phyloP scores from a whole-genome alignment of 2,797 vertebrate species.

The Spondyliosoma cantharus region DNA sequence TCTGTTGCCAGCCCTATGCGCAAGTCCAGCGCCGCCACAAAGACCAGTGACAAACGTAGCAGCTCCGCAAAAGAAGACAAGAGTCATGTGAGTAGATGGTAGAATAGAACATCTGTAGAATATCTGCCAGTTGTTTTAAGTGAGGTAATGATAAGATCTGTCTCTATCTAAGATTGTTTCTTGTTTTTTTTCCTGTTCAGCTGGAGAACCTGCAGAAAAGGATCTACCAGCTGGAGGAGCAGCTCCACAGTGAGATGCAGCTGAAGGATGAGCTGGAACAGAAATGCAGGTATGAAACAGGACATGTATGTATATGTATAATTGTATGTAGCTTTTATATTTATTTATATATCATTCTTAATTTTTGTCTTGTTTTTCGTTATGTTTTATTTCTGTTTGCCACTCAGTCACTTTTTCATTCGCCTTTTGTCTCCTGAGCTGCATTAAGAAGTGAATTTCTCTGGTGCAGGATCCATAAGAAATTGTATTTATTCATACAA shows the following conservation, averaged over 20 bases:
- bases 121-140: neutral
- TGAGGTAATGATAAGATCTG: neutral
- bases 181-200: slow-evolving; percentile 76
- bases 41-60: slow-evolving; percentile 91
- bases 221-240: slow-evolving; percentile 96
- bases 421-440: too few species aligned
- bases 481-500: neutral
- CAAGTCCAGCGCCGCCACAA: slow-evolving; percentile 83
- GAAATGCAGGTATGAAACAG: slow-evolving; percentile 91
- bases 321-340: too few species aligned
- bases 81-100: slow-evolving; percentile 88
- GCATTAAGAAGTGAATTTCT: too few species aligned
- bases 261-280: slow-evolving; percentile 98
- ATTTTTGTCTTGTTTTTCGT: too few species aligned
- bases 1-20: slow-evolving; percentile 84
- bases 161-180: neutral
- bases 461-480: too few species aligned
- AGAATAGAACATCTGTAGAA: neutral
- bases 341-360: too few species aligned
- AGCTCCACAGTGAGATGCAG: slow-evolving; percentile 97
- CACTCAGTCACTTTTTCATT: too few species aligned
- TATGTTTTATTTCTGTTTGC: too few species aligned
- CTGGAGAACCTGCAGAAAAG: slow-evolving; percentile 97
- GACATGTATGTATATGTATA: neutral
- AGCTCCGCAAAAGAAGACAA: slow-evolving; percentile 91